Base-by-base conservation (phyloP, 2,113 vertebrate genomes). In the Callopanchax toddi region DNA sequence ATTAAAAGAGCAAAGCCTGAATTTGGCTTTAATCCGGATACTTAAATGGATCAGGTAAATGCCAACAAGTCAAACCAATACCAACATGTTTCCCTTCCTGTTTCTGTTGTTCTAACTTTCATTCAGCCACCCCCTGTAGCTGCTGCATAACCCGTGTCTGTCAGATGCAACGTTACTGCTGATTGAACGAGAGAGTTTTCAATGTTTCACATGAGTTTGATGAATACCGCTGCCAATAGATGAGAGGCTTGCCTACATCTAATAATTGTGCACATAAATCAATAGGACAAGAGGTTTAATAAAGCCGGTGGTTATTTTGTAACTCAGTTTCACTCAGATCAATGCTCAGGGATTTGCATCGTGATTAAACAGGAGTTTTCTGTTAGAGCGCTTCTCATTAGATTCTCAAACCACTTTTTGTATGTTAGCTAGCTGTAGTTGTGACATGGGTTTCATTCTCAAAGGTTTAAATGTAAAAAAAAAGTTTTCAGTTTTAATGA, bases 261-360 rank as follows among this genome's bases (percentile, higher is more conserved):
- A 65, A 75, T 77, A 64, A 53, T 45, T 55, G 45, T 55, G 13
- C 29, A 43, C 45, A 67, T 40, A 34, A 62, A 80, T 87, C 87
- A 74, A 76, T 86, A 60, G 12, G 68, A 79, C 71, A 76, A 49
- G 57, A 66, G 18, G 0, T 53, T 71, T 75, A 81, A 74, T 85
- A 67, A 74, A 72, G 43, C 23, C 34, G 71, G 55, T 20, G 60
- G 60, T 85, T 73, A 37, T 51, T 74, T 74, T 77, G 22, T 64
- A 42, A 53, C 46, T 5, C 51, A 50, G 17, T 57, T 65, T 60
- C 29, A 23, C 21, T 42, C 36, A 53, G 18, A 25, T 83, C 25
- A 11, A 51, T 45, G 15, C 36, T 52, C 5, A 42, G n/a, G 42
- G 63, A 71, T 20, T 13, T 58, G 23, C 16, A 11, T 29, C 54